phyloP scores from a whole-genome alignment of 2,888 invertebrate genomes.

The Cryptosula pallasiana region DNA sequence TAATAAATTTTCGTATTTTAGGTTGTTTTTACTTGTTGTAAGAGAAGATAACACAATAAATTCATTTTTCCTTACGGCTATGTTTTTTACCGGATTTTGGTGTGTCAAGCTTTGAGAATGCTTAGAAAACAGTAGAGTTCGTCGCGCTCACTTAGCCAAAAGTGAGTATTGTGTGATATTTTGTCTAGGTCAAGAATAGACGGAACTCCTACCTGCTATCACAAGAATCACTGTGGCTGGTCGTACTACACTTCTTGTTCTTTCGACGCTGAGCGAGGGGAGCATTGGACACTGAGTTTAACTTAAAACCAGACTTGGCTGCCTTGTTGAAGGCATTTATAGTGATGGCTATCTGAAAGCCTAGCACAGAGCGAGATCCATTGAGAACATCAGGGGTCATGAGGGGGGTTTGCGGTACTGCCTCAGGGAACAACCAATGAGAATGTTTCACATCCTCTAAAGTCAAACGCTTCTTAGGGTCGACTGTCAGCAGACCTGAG shows the following conservation, averaged over 20 bases:
- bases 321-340: constrained; percentile 67
- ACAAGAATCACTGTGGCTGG: constrained; percentile 41
- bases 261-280: constrained; percentile 67
- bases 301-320: constrained; percentile 66
- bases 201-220: constrained; percentile 33
- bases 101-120: too few species aligned
- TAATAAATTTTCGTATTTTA: too few species aligned
- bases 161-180: too few species aligned
- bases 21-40: too few species aligned
- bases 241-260: constrained; percentile 57
- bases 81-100: too few species aligned
- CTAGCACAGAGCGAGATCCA: constrained; percentile 53
- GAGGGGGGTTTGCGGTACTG: constrained; percentile 56
- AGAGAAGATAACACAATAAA: too few species aligned
- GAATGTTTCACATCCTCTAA: constrained; percentile 65
- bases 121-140: too few species aligned
- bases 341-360: constrained; percentile 61
- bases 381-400: constrained; percentile 63
- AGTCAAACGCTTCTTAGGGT: constrained; percentile 67
- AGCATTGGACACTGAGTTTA: constrained; percentile 68
- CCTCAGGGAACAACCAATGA: constrained; percentile 60
- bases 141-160: too few species aligned
- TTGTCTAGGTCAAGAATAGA: too few species aligned
- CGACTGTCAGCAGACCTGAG: constrained; percentile 72
- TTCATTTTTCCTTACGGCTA: too few species aligned